Percentiles rank a stretch among this genome's conserved stretches.
Conservation (phyloP, 2,113 vertebrate genomes). For the Aegotheles bennettii region DNA sequence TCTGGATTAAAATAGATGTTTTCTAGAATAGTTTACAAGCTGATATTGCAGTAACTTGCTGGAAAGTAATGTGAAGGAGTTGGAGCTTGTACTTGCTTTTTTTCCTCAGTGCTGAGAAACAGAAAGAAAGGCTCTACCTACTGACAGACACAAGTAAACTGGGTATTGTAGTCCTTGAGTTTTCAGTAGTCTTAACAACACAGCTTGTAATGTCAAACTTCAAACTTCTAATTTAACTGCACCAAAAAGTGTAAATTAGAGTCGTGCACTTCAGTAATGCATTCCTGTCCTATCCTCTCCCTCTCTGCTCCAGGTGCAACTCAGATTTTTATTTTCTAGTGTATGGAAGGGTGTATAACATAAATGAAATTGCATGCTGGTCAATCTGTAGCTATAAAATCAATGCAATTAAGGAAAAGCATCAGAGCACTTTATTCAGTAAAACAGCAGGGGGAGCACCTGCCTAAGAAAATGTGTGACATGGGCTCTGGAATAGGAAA, state of each 20-base stretch:
- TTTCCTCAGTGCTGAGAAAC: neutral
- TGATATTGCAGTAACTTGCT: neutral
- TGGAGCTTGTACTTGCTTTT: neutral
- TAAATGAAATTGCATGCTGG: neutral
- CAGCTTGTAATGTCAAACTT: neutral
- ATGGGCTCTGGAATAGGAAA: fast-evolving
- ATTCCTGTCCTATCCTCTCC: neutral
- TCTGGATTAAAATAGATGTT: neutral
- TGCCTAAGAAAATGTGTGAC: neutral
- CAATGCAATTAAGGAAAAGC: no score
- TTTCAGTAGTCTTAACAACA: neutral
- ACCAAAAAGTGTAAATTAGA: neutral
- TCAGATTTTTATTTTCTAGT: neutral
- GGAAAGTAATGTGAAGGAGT: neutral
- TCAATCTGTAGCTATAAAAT: neutral
- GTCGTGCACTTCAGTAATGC: neutral
- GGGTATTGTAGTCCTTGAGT: neutral
- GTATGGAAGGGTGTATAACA: no score
- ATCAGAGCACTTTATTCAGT: fast-evolving
- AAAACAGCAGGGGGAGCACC: neutral
- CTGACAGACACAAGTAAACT: neutral
- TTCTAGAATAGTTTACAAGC: neutral
- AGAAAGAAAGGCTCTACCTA: neutral
- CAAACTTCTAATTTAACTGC: neutral
- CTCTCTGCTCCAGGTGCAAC: neutral